A percentile compares a stretch with the other conserved stretches of the same genome.
Conservation (phyloP, 2,797 vertebrate genomes). For the Microhierax caerulescens region DNA sequence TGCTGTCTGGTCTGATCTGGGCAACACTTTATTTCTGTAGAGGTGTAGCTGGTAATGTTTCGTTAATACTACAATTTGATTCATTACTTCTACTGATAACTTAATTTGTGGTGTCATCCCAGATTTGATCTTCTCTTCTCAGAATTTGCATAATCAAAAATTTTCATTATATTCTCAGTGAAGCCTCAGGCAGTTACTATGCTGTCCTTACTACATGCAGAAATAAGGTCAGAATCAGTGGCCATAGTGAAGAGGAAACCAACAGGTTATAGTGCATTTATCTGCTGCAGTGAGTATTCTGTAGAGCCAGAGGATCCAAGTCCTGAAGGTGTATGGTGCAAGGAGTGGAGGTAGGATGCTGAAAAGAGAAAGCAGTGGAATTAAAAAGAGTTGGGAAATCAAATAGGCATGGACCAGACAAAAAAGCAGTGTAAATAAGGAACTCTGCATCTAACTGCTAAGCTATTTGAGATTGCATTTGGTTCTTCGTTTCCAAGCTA, state of each 20-base stretch:
- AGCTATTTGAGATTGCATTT: neutral
- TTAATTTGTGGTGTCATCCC: neutral
- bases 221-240: neutral
- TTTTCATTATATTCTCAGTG: neutral
- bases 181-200: neutral
- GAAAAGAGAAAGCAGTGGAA: neutral
- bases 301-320: neutral
- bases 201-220: neutral
- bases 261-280: neutral
- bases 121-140: neutral
- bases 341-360: neutral
- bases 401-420: neutral
- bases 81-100: neutral
- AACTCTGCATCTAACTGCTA: neutral
- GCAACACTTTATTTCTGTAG: neutral
- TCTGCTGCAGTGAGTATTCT: neutral
- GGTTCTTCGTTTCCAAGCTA: neutral
- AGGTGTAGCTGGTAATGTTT: neutral
- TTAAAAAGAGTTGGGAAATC: neutral
- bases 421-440: neutral
- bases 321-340: neutral
- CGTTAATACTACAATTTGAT: neutral
- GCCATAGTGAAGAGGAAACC: neutral
- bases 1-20: neutral
- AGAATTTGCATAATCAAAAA: neutral